Evolutionary conservation across 2,888 invertebrate species (phyloP), one percentile per base, ranked within the genome.

Genomic region (Epicampocera succincta): DNA sequence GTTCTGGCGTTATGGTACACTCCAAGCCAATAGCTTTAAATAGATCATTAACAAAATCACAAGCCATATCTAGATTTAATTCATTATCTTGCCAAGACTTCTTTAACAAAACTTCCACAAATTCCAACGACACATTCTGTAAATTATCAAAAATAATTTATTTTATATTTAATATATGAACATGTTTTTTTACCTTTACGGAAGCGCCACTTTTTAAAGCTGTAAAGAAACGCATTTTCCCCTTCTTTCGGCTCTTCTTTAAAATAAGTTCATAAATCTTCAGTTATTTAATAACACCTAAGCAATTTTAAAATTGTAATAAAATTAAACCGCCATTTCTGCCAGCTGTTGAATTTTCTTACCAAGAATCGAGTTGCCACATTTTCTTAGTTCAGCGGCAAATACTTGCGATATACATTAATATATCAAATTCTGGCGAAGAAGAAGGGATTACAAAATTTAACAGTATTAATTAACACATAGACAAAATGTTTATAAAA

Each of bases 31-130:
- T 80, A 0, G 75, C 56, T 1, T 9, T 0, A 1, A 84, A 48
- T 2, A 63, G 46, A n/a, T 77, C 77, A 44, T 77, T 61, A 4
- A 81, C 58, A 60, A 83, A 82, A n/a, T 82, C 33, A 29, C 77
- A 50, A n/a, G 74, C 21, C 2, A 82, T 4, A n/a, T 82, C 69
- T 1, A 83, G 12, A 29, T 63, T 46, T 11, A 84, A 48, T 5
- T 68, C 50, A 2, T 68, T 25, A 9, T 44, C 29, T 15, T 42
- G 19, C 66, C 58, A 71, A 2, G 74, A 82, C 11, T 65, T 44
- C n/a, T 46, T 17, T 1, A 75, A 17, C 13, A 78, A 8, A 33
- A 48, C 33, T 40, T 61, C 5, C 1, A 65, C 71, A 44, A 82
- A 82, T 21, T 71, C 65, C 0, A 54, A 1, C 5, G 71, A 68